phyloP scores from a whole-genome alignment of 2,113 vertebrate species.

The Poeciliopsis prolifica region DNA sequence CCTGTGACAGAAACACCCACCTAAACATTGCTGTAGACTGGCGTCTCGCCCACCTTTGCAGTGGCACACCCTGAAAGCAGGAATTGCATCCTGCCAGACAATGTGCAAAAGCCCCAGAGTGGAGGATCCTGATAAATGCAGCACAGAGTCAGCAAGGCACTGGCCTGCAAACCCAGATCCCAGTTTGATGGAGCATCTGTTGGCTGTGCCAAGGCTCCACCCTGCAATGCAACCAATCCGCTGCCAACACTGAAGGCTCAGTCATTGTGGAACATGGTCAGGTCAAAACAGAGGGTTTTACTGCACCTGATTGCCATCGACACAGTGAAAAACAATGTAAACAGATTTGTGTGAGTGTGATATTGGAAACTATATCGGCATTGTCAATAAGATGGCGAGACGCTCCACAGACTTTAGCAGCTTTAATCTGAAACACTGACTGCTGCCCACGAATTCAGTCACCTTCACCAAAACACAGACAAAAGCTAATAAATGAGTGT shows the following conservation, averaged over 20 bases:
- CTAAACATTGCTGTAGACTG: neutral
- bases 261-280: neutral
- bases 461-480: neutral
- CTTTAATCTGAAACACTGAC: constrained; percentile 31
- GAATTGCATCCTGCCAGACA: neutral
- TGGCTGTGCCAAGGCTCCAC: neutral
- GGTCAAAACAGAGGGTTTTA: neutral
- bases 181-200: neutral
- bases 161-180: neutral
- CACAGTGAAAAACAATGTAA: neutral
- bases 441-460: constrained; percentile 33
- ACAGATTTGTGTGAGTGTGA: constrained; percentile 18
- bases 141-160: too few relatives aligned
- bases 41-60: neutral
- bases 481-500: neutral
- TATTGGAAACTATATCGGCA: neutral
- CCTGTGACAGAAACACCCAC: neutral
- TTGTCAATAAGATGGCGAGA: constrained; percentile 10
- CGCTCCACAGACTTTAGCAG: neutral
- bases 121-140: neutral
- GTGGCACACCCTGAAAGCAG: neutral
- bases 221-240: neutral
- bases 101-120: neutral
- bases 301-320: neutral
- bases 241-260: neutral